Evolutionary conservation across 2,888 invertebrate genomes (phyloP).

Genomic region (Sphinx pinastri): DNA sequence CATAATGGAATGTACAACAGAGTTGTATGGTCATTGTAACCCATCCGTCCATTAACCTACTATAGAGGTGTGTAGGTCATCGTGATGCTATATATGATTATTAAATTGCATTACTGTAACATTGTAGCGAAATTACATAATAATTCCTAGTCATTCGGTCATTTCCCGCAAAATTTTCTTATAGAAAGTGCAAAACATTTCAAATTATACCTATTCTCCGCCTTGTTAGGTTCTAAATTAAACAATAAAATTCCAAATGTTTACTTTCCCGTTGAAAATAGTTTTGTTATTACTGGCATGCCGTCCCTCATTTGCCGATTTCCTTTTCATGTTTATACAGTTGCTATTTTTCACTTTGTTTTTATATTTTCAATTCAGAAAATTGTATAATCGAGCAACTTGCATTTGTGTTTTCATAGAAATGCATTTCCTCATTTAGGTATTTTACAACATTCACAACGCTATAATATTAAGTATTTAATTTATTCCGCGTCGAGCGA

Average conservation of each 20-base stretch:
- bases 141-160: too few species aligned
- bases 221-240: neutral
- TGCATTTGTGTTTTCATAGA: slow-evolving; percentile 6
- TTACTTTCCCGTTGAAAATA: neutral
- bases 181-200: neutral
- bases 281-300: slow-evolving; percentile 23
- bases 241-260: neutral
- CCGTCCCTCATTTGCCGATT: slow-evolving; percentile 1
- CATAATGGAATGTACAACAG: too few species aligned
- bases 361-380: neutral
- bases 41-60: too few species aligned
- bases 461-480: neutral
- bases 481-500: neutral
- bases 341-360: slow-evolving; percentile 7
- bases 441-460: neutral
- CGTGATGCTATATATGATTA: too few species aligned
- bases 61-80: too few species aligned
- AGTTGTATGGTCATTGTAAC: too few species aligned
- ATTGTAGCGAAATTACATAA: too few species aligned
- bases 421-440: neutral
- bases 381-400: neutral
- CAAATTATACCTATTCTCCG: neutral
- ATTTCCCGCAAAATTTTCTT: too few species aligned
- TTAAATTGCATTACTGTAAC: too few species aligned
- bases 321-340: slow-evolving; percentile 18